Evolutionary conservation across 2,113 vertebrate genomes (phyloP), one percentile per base, ranked within the genome.

Genomic region (Hemiprocne comata): DNA sequence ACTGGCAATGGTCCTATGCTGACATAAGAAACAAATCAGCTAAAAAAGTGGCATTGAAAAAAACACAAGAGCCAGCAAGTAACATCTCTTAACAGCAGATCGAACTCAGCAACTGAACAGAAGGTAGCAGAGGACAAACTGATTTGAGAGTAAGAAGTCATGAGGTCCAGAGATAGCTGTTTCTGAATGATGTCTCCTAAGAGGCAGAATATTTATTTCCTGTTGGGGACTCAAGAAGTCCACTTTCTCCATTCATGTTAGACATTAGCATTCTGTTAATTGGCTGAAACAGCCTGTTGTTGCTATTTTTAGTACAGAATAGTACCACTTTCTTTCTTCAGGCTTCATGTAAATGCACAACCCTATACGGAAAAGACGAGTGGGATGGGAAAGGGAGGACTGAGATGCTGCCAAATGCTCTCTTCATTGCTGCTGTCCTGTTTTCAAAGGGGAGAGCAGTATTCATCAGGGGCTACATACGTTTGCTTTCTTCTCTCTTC

Each of bases 71-170:
- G 11, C 36, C 55, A 93, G 54, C 24, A 91, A 90, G 91, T 48
- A 66, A 25, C 29, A 46, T 54, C 40, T 82, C 79, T 73, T 58
- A 44, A 91, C 0, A 90, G 53, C 74, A 91, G 66, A 89, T 80
- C 72, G 90, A 89, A 88, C 55, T 84, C 65, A 81, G 61, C 26
- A 40, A 42, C 28, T 85, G 80, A 97, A 95, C 38, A 93, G 80
- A 87, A 92, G 69, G 73, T 60, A 93, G 61, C 3, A 85, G 15
- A 86, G 64, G 60, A 94, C 75, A 93, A 92, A 93, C 0, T 67
- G 72, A 55, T 77, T 84, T 73, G 11, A 90, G 78, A 94, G 14
- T 40, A 80, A 74, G 36, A 71, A 94, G 67, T 75, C 71, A 64
- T 44, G 42, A 94, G 15, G 44, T 79, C 51, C 78, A 88, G 67